These are phyloP conservation scores for Anolis sagrei DNA, from an alignment of 2,113 vertebrate genomes.

Conservation along the genomic window DNA sequence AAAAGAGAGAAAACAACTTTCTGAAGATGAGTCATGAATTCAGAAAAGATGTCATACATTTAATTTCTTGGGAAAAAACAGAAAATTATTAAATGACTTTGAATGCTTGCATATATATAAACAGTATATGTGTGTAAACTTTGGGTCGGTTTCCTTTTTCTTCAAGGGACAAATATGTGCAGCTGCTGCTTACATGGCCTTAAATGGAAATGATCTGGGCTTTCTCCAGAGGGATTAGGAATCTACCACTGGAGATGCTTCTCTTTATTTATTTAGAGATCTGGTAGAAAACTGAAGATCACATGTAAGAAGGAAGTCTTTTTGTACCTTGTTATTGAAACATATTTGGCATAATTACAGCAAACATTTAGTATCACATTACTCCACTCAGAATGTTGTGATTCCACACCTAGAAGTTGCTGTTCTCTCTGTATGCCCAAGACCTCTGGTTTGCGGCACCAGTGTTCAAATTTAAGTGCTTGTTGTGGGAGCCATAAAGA, in stretches of 20 bases:
- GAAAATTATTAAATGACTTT: not conserved
- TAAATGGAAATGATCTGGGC: conserved; percentile 80
- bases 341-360: not conserved
- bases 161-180: conserved; percentile 61
- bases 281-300: conserved; percentile 53
- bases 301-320: not conserved
- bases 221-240: conserved; percentile 74
- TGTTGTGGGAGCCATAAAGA: not conserved
- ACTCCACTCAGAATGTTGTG: not conserved
- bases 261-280: conserved; percentile 65
- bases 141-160: conserved; percentile 61
- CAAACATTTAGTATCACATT: not conserved
- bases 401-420: not conserved
- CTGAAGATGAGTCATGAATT: not conserved
- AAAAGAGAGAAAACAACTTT: not conserved
- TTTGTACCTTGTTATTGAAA: conserved; percentile 32
- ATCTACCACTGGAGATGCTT: conserved; percentile 64
- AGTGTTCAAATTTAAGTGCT: not conserved
- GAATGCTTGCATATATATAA: conserved; percentile 22
- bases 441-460: not conserved
- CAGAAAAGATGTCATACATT: not conserved
- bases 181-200: conserved; percentile 73
- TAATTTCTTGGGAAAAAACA: not conserved
- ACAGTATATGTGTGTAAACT: conserved; percentile 41
- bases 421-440: not conserved